A percentile compares a stretch with the other conserved stretches of the same genome.
Conservation (phyloP, 2,888 invertebrate genomes). For the Acanthosepion lycidas region DNA sequence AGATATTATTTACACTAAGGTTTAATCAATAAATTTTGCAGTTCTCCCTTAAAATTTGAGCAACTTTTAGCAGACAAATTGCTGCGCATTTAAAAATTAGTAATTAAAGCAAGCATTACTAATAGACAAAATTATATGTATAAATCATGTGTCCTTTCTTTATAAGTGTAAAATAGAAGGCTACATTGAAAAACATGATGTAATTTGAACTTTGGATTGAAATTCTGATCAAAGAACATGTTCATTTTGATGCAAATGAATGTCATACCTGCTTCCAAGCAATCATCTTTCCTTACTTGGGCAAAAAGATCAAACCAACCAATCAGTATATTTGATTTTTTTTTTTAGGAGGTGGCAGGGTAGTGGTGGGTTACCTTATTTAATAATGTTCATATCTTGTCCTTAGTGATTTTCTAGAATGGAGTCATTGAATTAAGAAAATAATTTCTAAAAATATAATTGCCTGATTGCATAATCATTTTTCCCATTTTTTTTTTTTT, state of each 20-base stretch:
- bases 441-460: not conserved
- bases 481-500: not conserved
- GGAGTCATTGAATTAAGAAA: slow-evolving; percentile 33
- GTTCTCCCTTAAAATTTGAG: too few relatives aligned
- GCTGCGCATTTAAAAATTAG: too few relatives aligned
- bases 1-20: too few relatives aligned
- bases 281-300: not conserved
- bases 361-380: not conserved
- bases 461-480: not conserved
- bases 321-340: not conserved
- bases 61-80: too few relatives aligned
- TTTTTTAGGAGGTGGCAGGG: not conserved
- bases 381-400: not conserved
- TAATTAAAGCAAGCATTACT: too few relatives aligned
- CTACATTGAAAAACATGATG: too few relatives aligned
- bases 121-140: too few relatives aligned
- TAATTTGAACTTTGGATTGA: too few relatives aligned
- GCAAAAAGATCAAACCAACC: not conserved
- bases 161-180: too few relatives aligned
- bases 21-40: too few relatives aligned
- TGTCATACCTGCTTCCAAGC: not conserved
- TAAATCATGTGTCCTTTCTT: too few relatives aligned
- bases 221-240: too few relatives aligned
- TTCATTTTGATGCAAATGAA: not conserved
- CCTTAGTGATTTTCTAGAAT: not conserved